Base-by-base conservation (phyloP, 2,888 invertebrate species). In the Volucella inanis region DNA sequence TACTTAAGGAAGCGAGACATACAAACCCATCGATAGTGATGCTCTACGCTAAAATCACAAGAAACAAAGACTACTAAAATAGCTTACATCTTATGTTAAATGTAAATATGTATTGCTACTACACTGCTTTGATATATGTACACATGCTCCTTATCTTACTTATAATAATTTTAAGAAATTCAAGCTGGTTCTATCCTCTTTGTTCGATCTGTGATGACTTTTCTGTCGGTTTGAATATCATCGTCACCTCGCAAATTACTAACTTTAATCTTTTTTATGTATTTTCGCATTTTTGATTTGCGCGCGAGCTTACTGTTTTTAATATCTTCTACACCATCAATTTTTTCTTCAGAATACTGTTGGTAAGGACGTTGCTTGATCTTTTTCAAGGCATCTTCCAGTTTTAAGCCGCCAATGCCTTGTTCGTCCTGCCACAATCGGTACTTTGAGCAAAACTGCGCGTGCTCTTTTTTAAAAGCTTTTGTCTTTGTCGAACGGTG, bases 361-460 rank as follows among this genome's bases (percentile, higher is more conserved):
- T 93, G 91, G 94, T 95, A 96, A 3, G 95, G 95, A 89, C 95
- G 94, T 83, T 93, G 93, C 57, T 88, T 91, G 71, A 91, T 90
- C 92, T 89, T 91, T 89, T 87, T 90, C 88, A 89, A 89, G 15
- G 88, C 94, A 88, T 90, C 93, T 88, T 88, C 90, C 55, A 91
- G 52, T 75, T 90, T 90, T 0, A 90, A 88, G 2, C 92, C 91
- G n/a, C 92, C 89, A 1, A 93, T 89, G 67, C 92, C 90, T 41
- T 93, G 90, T 88, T 93, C 92, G 61, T 92, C 90, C 54, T 92
- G 88, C 93, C 93, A 94, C 1, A 90, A 88, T 62, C 93, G 93
- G 87, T 93, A 92, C 87, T 93, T 92, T 84, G 91, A 89, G 88
- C 92, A 92, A 87, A 94, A 94, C 62, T 92, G 91, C 8, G 89